Evolutionary conservation across 2,888 invertebrate genomes (phyloP).

Genomic region (Troides aeacus): DNA sequence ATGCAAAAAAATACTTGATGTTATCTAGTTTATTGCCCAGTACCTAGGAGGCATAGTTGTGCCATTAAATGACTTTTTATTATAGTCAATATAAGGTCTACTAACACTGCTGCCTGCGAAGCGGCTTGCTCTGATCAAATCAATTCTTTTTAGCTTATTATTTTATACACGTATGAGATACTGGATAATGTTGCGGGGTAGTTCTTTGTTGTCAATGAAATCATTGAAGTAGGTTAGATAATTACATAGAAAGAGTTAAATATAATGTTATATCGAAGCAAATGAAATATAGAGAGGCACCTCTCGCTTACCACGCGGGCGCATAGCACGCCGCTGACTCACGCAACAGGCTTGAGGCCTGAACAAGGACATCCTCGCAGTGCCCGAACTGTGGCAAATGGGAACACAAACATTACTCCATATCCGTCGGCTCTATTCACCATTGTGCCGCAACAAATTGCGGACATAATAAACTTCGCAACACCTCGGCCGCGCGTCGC

Average conservation of each 20-base stretch:
- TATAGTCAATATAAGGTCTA: conserved; percentile 1
- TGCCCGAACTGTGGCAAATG: conserved; percentile 59
- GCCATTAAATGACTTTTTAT: conserved; percentile 10
- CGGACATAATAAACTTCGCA: conserved; percentile 71
- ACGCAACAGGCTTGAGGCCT: conserved; percentile 55
- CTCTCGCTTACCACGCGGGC: conserved; percentile 42
- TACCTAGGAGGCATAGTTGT: conserved; percentile 3
- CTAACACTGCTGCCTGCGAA: not conserved
- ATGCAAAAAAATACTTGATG: conserved; percentile 9
- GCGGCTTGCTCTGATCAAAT: not conserved
- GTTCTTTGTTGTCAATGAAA: not conserved
- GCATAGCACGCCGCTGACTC: conserved; percentile 66
- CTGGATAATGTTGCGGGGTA: not conserved
- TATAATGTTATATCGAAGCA: not conserved
- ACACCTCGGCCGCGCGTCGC: conserved; percentile 58
- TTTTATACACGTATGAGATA: not conserved
- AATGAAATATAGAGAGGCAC: not conserved
- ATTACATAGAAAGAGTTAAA: no score
- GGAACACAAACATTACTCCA: conserved; percentile 76
- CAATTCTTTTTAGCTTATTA: not conserved
- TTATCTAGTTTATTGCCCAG: conserved; percentile 1
- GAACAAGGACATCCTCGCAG: conserved; percentile 70
- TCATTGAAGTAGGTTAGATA: no score
- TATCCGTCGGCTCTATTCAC: conserved; percentile 72
- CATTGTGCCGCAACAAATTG: conserved; percentile 75